phyloP scores from a whole-genome alignment of 2,797 vertebrate species.

The Halcyon smyrnensis region DNA sequence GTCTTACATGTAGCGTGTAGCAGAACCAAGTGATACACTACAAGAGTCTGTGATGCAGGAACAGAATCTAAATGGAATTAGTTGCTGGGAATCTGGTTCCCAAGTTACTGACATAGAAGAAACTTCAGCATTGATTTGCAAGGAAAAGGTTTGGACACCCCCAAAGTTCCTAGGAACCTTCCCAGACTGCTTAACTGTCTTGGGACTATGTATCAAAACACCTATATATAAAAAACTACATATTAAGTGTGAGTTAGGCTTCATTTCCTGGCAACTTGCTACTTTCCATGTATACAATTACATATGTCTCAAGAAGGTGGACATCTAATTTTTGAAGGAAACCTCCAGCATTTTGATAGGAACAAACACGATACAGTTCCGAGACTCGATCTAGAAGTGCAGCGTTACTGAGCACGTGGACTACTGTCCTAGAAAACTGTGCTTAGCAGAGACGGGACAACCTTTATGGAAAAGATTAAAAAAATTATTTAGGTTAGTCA shows the following conservation, averaged over 20 bases:
- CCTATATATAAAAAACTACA: background rate
- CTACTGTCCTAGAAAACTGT: background rate
- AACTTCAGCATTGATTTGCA: background rate
- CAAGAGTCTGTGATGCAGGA: background rate
- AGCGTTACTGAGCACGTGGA: background rate
- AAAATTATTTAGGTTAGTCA: background rate
- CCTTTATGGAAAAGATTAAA: background rate
- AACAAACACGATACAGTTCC: background rate
- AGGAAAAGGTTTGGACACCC: background rate
- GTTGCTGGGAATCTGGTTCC: background rate
- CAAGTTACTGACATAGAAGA: background rate
- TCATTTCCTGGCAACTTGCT: background rate
- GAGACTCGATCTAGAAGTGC: accelerated
- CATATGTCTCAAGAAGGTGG: background rate
- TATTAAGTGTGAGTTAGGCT: background rate
- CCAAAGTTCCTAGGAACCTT: background rate
- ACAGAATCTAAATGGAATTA: background rate
- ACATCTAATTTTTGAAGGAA: background rate
- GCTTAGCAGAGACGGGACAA: background rate
- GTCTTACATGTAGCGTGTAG: background rate
- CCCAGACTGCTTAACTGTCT: background rate
- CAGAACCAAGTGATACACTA: background rate
- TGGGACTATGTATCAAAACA: too few species aligned
- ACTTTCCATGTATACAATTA: background rate
- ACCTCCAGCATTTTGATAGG: background rate